Conservation (phyloP, 2,113 vertebrate species). For the Cyanoderma ruficeps region DNA sequence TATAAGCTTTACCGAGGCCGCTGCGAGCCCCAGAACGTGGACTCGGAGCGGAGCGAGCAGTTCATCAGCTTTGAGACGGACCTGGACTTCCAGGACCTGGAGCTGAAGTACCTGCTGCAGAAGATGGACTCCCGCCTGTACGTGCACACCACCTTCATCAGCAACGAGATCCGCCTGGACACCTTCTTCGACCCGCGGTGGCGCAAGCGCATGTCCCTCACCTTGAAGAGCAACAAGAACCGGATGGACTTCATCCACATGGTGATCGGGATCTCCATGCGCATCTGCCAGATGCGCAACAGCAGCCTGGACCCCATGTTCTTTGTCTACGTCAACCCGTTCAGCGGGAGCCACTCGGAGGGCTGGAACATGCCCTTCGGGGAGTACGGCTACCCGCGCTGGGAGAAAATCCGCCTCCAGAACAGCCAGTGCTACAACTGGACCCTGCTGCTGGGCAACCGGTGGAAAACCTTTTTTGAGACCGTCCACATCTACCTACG, state of each 20-base stretch:
- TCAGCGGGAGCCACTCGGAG: constrained; percentile 98
- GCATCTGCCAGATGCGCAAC: constrained; percentile 98
- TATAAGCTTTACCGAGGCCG: constrained; percentile 97
- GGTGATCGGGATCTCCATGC: constrained; percentile 98
- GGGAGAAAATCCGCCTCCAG: constrained; percentile 94
- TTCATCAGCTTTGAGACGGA: constrained; percentile 99
- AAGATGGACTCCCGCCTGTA: constrained; percentile 98
- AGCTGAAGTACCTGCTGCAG: constrained; percentile 97
- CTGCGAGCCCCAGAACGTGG: constrained; percentile 98
- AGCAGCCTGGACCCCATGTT: constrained; percentile 98
- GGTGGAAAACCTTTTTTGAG: constrained; percentile 99
- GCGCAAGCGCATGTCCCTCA: constrained; percentile 99
- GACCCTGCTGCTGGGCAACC: constrained; percentile 95
- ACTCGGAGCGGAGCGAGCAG: constrained; percentile 98
- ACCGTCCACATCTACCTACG: constrained; percentile 99
- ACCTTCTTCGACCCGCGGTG: constrained; percentile 98
- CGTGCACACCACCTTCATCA: constrained; percentile 98
- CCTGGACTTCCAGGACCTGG: constrained; percentile 98
- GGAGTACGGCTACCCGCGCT: constrained; percentile 94
- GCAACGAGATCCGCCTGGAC: constrained; percentile 97
- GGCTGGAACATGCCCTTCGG: constrained; percentile 99
- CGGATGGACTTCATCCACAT: constrained; percentile 99
- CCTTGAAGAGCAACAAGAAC: constrained; percentile 99
- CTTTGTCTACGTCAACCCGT: constrained; percentile 97
- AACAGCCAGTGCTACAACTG: constrained; percentile 99